Percentiles rank a stretch among this genome's conserved stretches.
Evolutionary conservation across 1,140 invertebrate genomes (phyloP).

Genomic region (Drosophila nigromelanica): DNA sequence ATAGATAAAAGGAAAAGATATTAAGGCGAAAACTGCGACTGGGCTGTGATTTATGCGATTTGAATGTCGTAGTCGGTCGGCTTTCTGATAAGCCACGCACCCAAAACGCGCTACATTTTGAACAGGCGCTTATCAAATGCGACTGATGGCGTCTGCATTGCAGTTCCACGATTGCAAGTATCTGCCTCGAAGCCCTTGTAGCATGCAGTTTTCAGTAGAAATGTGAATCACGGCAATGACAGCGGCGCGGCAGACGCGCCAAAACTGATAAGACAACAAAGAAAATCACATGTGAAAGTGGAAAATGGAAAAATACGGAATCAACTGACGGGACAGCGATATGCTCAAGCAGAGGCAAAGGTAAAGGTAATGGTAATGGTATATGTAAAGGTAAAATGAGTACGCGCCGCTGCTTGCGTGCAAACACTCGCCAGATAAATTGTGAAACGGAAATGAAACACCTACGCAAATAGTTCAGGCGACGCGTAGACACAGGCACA

Average conservation of each 20-base stretch:
- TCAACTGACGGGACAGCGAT: slow-evolving; percentile 14
- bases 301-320: slow-evolving; percentile 44
- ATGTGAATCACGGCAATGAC: slow-evolving; percentile 55
- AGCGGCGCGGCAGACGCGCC: slow-evolving; percentile 26
- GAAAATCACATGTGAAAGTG: slow-evolving; percentile 73
- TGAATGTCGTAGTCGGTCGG: slow-evolving; percentile 54
- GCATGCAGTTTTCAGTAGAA: slow-evolving; percentile 57
- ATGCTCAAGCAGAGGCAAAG: slow-evolving; percentile 1
- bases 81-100: slow-evolving; percentile 68
- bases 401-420: slow-evolving; percentile 43
- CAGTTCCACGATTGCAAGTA: slow-evolving; percentile 22
- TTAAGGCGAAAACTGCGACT: slow-evolving; percentile 63
- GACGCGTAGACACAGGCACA: slow-evolving; percentile 76
- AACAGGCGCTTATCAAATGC: slow-evolving; percentile 38
- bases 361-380: slow-evolving; percentile 8
- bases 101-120: slow-evolving; percentile 51
- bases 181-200: slow-evolving; percentile 9
- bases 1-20: slow-evolving; percentile 73
- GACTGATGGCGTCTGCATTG: slow-evolving; percentile 40
- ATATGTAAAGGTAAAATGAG: slow-evolving; percentile 57
- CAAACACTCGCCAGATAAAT: slow-evolving; percentile 76
- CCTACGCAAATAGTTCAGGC: slow-evolving; percentile 79
- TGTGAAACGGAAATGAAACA: slow-evolving; percentile 83
- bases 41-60: slow-evolving; percentile 78
- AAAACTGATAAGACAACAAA: slow-evolving; percentile 70